These are phyloP conservation scores for Bombyx mori DNA, from an alignment of 1,140 invertebrate genomes.

Conservation along the genomic window DNA sequence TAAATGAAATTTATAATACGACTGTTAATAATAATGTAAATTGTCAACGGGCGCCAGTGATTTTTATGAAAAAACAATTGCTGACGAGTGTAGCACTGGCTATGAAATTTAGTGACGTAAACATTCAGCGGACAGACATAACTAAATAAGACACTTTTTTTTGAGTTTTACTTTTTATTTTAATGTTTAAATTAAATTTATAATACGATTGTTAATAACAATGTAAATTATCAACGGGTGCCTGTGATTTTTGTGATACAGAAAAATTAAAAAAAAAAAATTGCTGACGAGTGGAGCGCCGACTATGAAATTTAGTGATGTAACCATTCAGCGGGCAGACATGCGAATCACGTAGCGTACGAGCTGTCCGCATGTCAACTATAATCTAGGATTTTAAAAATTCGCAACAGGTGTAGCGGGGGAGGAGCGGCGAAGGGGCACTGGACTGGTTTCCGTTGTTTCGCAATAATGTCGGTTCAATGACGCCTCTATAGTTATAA, in stretches of 20 bases:
- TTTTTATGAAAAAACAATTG: no score
- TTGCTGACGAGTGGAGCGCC: not conserved
- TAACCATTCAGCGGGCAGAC: slow-evolving; percentile 28
- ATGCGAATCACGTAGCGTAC: slow-evolving; percentile 48
- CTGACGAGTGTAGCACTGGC: not conserved
- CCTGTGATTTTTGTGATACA: no score
- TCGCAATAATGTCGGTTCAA: slow-evolving; percentile 68
- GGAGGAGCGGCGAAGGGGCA: slow-evolving; percentile 23
- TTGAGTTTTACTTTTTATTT: not conserved
- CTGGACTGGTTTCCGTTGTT: slow-evolving; percentile 69
- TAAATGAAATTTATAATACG: no score
- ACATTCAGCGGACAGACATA: slow-evolving; percentile 25
- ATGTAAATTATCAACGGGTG: no score
- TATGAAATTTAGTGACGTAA: slow-evolving; percentile 44
- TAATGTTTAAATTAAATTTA: not conserved
- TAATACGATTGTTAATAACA: no score
- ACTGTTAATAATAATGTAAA: no score
- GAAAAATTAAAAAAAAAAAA: no score
- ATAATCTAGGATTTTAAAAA: slow-evolving; percentile 69
- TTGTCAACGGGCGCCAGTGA: no score
- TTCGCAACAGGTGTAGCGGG: slow-evolving; percentile 59
- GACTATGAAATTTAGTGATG: slow-evolving; percentile 34
- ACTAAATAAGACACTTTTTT: not conserved
- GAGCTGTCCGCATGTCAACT: slow-evolving; percentile 54
- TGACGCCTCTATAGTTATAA: slow-evolving; percentile 63